Evolutionary conservation across 2,888 invertebrate genomes (phyloP), one percentile per base, ranked within the genome.

Genomic region (Aleiodes leptofemur): DNA sequence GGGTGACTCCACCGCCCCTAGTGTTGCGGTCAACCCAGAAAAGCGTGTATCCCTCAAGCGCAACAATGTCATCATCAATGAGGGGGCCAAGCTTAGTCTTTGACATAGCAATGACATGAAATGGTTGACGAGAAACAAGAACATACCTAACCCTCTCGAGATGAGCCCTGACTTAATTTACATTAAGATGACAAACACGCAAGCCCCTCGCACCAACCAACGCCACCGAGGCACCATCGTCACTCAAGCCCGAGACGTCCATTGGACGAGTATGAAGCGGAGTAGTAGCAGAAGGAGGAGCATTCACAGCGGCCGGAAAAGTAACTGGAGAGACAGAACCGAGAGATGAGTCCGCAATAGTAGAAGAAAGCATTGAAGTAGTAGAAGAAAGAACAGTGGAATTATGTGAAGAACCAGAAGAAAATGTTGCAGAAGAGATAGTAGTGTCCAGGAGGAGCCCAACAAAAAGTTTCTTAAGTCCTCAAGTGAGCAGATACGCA

Each of bases 101-200:
- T n/a, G 55, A 13, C 55, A 55, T 55, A 55, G 55, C 55, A 16
- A 55, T 55, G 11, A 55, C 16, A 55, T 55, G 55, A 16, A 55
- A 53, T n/a, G 53, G 53, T 6, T n/a, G 53, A 53, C n/a, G 53
- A 53, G 53, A 13, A 6, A n/a, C 14, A 6, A 53, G n/a, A 53
- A 53, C 9, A 9, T n/a, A 14, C 16, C 53, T 6, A 14, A 53
- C n/a, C 14, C 53, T 53, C 14, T 53, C 53, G 6, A 53, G n/a
- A 16, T 53, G 53, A 7, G 53, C 53, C 16, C 53, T 53, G 53
- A 53, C 6, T 6, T n/a, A 53, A 16, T 53, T 53, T 16, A 53
- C 53, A n/a, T 53, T 53, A 14, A 53, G 53, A 53, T 53, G 56
- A 11, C 56, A 56, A 9, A 56, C 56, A 9, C 56, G 23, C 29